Conservation (phyloP, 2,888 invertebrate genomes). For the Oxyteleia sp. region DNA sequence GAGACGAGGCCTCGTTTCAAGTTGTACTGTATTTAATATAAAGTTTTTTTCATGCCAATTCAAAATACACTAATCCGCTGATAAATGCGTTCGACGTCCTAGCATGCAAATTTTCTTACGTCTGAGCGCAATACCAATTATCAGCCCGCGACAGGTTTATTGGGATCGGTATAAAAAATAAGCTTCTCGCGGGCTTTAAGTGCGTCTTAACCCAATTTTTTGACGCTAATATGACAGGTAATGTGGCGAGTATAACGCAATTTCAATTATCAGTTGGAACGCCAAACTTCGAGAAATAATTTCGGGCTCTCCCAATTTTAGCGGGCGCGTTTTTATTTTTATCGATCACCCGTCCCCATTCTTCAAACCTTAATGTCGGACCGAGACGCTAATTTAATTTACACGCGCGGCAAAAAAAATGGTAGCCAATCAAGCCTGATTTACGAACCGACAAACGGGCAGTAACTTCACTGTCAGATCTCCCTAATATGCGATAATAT, state of each 20-base stretch:
- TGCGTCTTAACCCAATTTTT: not conserved
- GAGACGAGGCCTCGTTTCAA: too few species aligned
- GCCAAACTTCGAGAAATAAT: constrained; percentile 31
- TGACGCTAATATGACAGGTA: constrained; percentile 13
- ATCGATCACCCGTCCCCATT: not conserved
- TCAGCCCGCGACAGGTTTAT: not conserved
- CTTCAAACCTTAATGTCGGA: constrained; percentile 41
- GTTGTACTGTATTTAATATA: too few species aligned
- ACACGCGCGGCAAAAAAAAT: constrained; percentile 43
- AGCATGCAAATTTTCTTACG: constrained; percentile 12
- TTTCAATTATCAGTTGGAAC: constrained; percentile 38
- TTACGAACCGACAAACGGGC: constrained; percentile 42
- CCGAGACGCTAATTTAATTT: constrained; percentile 55
- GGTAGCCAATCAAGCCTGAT: constrained; percentile 50
- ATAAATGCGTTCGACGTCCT: too few species aligned
- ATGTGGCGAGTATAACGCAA: constrained; percentile 19
- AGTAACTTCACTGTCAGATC: constrained; percentile 54
- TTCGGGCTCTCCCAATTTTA: constrained; percentile 35
- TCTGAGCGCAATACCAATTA: constrained; percentile 4
- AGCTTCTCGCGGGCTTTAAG: not conserved
- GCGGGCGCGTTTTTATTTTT: too few species aligned
- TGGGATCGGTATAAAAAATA: not conserved
- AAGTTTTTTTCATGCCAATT: too few species aligned
- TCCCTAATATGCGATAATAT: constrained; percentile 68
- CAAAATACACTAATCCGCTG: too few species aligned